Evolutionary conservation across 2,888 invertebrate species (phyloP).

Genomic region (Tachina lurida): DNA sequence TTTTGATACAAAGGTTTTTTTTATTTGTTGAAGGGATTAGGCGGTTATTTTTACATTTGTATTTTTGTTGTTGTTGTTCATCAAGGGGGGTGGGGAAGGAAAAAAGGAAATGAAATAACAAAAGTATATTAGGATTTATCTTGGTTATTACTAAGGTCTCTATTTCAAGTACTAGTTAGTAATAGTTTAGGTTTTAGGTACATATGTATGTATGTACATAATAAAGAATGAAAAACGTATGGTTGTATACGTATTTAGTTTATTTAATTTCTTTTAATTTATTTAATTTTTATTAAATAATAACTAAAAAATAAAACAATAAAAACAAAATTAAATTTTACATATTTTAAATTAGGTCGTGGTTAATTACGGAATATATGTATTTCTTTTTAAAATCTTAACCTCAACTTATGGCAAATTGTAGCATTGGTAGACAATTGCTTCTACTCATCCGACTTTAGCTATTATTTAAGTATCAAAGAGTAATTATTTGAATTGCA

Average conservation of each 20-base stretch:
- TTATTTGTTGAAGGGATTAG: conserved; percentile 40
- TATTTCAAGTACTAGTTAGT: conserved; percentile 15
- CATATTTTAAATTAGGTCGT: conserved; percentile 33
- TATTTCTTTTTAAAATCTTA: no score
- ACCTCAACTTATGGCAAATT: no score
- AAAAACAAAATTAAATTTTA: neutral
- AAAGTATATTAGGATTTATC: conserved; percentile 51
- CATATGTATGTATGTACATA: conserved; percentile 1
- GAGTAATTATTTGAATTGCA: no score
- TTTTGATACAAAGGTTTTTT: conserved; percentile 28
- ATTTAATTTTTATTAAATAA: conserved; percentile 37
- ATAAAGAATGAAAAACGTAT: conserved; percentile 41
- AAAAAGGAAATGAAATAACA: conserved; percentile 53
- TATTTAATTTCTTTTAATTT: conserved; percentile 36
- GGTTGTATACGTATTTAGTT: conserved; percentile 46
- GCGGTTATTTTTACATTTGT: conserved; percentile 29
- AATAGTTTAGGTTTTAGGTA: conserved; percentile 13
- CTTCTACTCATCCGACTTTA: no score
- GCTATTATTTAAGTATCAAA: no score
- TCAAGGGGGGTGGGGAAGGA: conserved; percentile 2
- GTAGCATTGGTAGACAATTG: no score
- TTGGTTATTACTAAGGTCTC: conserved; percentile 30
- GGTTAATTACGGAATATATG: conserved; percentile 23
- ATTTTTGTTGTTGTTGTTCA: conserved; percentile 1
- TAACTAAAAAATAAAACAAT: neutral